Evolutionary conservation across 2,888 invertebrate species (phyloP).

Genomic region (Mesorhabditis belari): DNA sequence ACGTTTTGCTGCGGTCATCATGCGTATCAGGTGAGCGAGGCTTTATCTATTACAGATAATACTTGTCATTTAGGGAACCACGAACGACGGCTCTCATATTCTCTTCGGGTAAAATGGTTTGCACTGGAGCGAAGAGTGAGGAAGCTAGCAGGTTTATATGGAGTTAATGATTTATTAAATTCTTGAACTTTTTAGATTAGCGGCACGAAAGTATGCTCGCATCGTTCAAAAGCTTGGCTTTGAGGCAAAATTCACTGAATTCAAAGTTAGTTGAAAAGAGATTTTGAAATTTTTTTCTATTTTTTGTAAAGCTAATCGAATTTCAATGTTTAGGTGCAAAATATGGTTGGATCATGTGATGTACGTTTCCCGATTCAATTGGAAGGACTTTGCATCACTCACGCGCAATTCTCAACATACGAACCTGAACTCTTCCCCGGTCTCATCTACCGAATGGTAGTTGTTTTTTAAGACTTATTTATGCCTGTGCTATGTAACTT

Average conservation of each 20-base stretch:
- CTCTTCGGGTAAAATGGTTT: conserved; percentile 79
- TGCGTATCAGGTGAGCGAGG: conserved; percentile 67
- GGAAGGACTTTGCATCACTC: conserved; percentile 73
- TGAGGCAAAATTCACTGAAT: conserved; percentile 57
- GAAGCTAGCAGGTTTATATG: conserved; percentile 67
- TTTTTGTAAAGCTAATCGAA: background rate
- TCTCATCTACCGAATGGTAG: conserved; percentile 76
- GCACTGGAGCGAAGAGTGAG: conserved; percentile 78
- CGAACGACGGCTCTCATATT: conserved; percentile 76
- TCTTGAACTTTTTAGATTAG: conserved; percentile 62
- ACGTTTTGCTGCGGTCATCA: conserved; percentile 96
- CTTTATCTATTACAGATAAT: conserved; percentile 60
- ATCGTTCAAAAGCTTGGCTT: conserved; percentile 77
- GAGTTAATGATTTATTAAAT: background rate
- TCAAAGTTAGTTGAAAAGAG: conserved; percentile 38
- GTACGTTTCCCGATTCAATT: conserved; percentile 77
- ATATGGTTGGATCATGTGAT: conserved; percentile 80
- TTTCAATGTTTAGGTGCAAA: conserved; percentile 64
- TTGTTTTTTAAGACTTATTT: conserved; percentile 1
- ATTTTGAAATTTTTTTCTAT: background rate
- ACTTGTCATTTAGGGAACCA: conserved; percentile 63
- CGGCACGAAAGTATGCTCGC: conserved; percentile 73
- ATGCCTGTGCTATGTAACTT: conserved; percentile 78
- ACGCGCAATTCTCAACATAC: conserved; percentile 74
- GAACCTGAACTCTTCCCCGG: conserved; percentile 98